Evolutionary conservation across 2,113 vertebrate genomes (phyloP), one percentile per base, ranked within the genome.

Genomic region (Columba janthina): DNA sequence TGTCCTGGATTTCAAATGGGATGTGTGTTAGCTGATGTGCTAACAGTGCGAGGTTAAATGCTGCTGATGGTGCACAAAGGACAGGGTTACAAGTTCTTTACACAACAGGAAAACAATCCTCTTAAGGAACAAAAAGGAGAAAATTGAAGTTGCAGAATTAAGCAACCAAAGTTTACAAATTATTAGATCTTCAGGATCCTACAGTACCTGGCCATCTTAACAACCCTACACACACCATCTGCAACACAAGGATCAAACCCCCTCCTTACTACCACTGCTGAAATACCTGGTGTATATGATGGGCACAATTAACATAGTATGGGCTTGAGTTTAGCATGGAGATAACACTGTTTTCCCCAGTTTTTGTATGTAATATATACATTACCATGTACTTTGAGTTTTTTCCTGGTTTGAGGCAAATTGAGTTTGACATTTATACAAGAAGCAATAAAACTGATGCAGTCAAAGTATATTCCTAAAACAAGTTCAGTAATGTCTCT

Each of bases 401-500:
- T 89, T 95, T 92, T 88, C 66, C 79, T 92, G 82, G 95, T 96
- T 97, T 57, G 53, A 97, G 90, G 89, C 89, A 96, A 96, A 97
- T 95, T 95, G 89, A 91, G 40, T 96, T 97, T 97, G 97, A 96
- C 95, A 92, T 97, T 96, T 97, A 96, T 96, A 96, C 82, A 93
- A 90, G 90, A 96, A 97, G 96, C 94, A 97, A 96, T 97, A 97
- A 97, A 97, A 96, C 79, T 79, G 94, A 97, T 96, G 91, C 88
- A 96, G 93, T 92, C 89, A 97, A 95, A 96, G 94, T 94, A 94
- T 97, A 96, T 97, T 98, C 97, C 94, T 97, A 92, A 97, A 97
- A 96, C 90, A 97, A 97, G 96, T 96, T 98, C 93, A 97, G 94
- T 94, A 95, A 97, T 96, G 94, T 97, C 95, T 98, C 88, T 95